phyloP scores from a whole-genome alignment of 2,113 vertebrate genomes.

The Platichthys stellatus region DNA sequence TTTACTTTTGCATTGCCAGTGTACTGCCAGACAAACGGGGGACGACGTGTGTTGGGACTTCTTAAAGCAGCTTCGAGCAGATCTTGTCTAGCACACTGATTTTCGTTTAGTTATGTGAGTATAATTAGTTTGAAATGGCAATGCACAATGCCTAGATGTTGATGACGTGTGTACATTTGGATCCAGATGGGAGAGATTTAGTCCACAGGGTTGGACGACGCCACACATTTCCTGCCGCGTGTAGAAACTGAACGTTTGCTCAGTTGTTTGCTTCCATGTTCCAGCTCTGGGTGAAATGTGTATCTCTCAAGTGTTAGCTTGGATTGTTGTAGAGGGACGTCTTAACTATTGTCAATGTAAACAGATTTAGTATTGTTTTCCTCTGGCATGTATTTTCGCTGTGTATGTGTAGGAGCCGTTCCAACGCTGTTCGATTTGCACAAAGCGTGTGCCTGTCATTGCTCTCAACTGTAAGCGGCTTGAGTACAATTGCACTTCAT shows the following conservation, averaged over 20 bases:
- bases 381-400: slow-evolving; percentile 76
- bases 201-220: slow-evolving; percentile 17
- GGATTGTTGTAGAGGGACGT: slow-evolving; percentile 52
- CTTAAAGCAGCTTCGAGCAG: slow-evolving; percentile 22
- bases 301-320: slow-evolving; percentile 50
- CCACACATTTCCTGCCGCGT: slow-evolving; percentile 35
- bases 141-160: slow-evolving; percentile 35
- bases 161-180: slow-evolving; percentile 10
- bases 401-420: slow-evolving; percentile 72
- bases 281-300: slow-evolving; percentile 33
- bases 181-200: slow-evolving; percentile 9
- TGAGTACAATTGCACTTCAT: slow-evolving; percentile 79
- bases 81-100: slow-evolving; percentile 24
- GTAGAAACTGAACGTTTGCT: slow-evolving; percentile 36
- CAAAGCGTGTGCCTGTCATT: slow-evolving; percentile 78
- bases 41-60: slow-evolving; percentile 33
- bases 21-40: slow-evolving; percentile 51
- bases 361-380: slow-evolving; percentile 66
- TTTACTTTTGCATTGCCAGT: slow-evolving; percentile 44
- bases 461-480: slow-evolving; percentile 77
- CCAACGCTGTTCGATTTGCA: slow-evolving; percentile 75
- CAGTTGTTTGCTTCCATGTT: slow-evolving; percentile 18
- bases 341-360: slow-evolving; percentile 63
- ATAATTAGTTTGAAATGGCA: slow-evolving; percentile 40
- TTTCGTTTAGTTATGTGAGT: slow-evolving; percentile 46